Conservation (phyloP, 2,797 vertebrate genomes). For the Characodon lateralis region DNA sequence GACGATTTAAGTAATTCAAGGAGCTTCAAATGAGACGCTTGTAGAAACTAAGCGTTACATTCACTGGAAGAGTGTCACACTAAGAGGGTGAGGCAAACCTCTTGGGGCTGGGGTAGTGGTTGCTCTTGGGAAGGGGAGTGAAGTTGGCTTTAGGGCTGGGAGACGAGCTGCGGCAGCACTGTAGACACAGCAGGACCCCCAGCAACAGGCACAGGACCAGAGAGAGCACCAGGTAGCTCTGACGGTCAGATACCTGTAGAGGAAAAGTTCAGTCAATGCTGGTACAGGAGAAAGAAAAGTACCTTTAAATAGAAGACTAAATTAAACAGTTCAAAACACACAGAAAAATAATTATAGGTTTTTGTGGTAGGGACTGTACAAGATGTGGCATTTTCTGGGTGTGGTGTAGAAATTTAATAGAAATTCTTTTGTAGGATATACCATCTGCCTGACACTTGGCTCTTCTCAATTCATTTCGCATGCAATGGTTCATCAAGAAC, state of each 20-base stretch:
- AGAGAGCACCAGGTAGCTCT: conserved; percentile 91
- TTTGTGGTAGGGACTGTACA: conserved; percentile 3
- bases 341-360: not conserved
- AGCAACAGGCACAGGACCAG: conserved; percentile 89
- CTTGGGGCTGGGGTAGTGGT: conserved; percentile 96
- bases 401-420: not conserved
- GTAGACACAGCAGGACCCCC: conserved; percentile 90
- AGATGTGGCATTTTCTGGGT: not conserved
- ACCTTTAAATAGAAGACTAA: not conserved
- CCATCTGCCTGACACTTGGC: not conserved
- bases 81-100: conserved; percentile 77
- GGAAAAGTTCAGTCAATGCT: not conserved
- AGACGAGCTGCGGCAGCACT: conserved; percentile 86
- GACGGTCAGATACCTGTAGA: conserved; percentile 91
- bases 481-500: not conserved
- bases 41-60: not conserved
- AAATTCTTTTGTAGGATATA: conserved; percentile 1
- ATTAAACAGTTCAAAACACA: not conserved
- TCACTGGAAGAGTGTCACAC: not conserved
- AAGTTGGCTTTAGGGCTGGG: conserved; percentile 75
- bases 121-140: conserved; percentile 87
- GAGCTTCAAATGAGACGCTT: not conserved
- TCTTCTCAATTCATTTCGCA: not conserved
- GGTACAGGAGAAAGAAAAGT: not conserved
- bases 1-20: conserved; percentile 5